Base-by-base conservation (phyloP, 2,888 invertebrate genomes). In the Cerceris ruficornis region DNA sequence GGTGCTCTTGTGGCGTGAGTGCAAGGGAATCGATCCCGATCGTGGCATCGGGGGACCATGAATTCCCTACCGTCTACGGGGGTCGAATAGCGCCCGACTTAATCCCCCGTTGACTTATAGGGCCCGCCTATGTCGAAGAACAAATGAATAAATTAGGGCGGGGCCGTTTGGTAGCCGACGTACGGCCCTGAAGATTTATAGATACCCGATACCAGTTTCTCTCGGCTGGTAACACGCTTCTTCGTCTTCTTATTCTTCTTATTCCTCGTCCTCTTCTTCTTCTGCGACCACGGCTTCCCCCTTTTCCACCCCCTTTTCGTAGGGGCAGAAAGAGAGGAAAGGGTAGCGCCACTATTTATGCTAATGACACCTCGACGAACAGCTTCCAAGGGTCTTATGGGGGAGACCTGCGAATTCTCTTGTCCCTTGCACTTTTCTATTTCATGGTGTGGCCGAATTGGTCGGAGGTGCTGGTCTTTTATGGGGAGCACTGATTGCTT, bases 111-210 rank as follows among this genome's bases (percentile, higher is more conserved):
- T 89, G 90, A 90, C 88, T 90, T 90, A 89, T 90, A 86, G 87
- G 86, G 84, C 84, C 86, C 85, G 86, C 87, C 87, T 86, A 86
- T 86, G 88, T 86, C 76, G 88, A 90, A 90, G 88, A 90, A 90
- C 89, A 90, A 90, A 90, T 90, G 90, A 90, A 90, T 90, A 90
- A 90, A 90, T 90, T 90, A 90, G 90, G 90, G 90, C 90, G 90
- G 90, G 89, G 90, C 86, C 84, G 89, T 85, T 87, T 90, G 88
- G 90, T 89, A 89, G 90, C 88, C 86, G 84, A 83, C 80, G 81
- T 84, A 85, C 86, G 83, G 81, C 84, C 84, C 85, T 84, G 75
- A 88, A 87, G 88, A 90, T 90, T 90, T 90, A 89, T 90, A 80
- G 87, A 86, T 84, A 86, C 84, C 78, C 84, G 80, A 84, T 89